Base-by-base conservation (phyloP, 2,888 invertebrate genomes). In the Leistus spinibarbis region DNA sequence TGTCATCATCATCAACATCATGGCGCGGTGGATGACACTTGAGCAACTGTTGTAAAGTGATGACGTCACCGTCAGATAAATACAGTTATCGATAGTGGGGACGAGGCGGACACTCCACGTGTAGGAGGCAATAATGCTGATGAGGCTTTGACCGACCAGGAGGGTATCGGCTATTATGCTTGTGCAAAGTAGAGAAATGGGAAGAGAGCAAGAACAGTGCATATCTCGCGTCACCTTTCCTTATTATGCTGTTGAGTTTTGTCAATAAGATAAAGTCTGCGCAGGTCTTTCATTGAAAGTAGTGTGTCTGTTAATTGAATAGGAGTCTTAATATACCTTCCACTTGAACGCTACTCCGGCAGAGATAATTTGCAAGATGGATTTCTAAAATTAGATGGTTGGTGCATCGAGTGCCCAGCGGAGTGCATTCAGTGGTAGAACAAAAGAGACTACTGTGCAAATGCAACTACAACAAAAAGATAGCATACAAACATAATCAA, bases 1-100 rank as follows among this genome's bases (percentile, higher is more conserved):
- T 40, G 62, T 53, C 60, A 69, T 69, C 69, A 60, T 60, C 20
- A 57, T 16, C 57, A 57, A 9, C 24, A 24, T 16, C 60, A 60
- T 20, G 60, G 16, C n/a, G 22, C 10, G 13, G 20, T 20, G 3
- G 60, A n/a, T 20, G 60, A 22, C 54, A 13, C 20, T 71, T 16
- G 64, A 22, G 17, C 10, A 23, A 16, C 64, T 64, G 64, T 64
- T 71, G 24, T 71, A 65, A 71, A 71, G 16, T 71, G 71, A 71
- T 71, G 71, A 71, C 71, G 71, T 54, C 64, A 54, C 24, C 65
- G 56, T 10, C 56, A 65, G 71, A 71, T 71, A 71, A 71, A 64
- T 65, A 64, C 65, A 54, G 71, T 64, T 71, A 71, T 71, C 71
- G 65, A 71, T 71, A 56, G 65, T 54, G 56, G 22, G 10, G 60